phyloP scores from a whole-genome alignment of 2,113 vertebrate genomes.

The Crotalus tigris region DNA sequence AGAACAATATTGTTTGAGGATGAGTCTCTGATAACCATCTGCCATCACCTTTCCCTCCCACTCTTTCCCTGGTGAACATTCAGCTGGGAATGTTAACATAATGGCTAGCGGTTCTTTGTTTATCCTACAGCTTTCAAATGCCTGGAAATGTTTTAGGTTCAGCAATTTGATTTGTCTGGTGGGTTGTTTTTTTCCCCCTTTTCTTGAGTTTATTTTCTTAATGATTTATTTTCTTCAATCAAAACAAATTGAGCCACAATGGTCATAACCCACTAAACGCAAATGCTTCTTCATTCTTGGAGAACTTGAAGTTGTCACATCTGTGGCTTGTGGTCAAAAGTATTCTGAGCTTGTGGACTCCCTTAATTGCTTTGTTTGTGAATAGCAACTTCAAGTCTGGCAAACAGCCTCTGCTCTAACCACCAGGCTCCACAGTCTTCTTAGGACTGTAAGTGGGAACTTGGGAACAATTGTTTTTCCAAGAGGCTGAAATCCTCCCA shows the following conservation, averaged over 20 bases:
- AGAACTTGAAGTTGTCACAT: not conserved
- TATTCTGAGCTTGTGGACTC: not conserved
- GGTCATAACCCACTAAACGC: not conserved
- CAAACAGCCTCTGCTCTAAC: not conserved
- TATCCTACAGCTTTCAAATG: not conserved
- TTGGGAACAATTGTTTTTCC: not conserved
- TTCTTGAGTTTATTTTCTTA: slow-evolving; percentile 4
- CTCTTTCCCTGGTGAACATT: not conserved
- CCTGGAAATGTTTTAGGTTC: not conserved
- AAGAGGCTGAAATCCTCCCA: not conserved
- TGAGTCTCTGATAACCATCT: not conserved
- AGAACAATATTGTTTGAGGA: not conserved
- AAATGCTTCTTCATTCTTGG: not conserved
- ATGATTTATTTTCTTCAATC: not conserved
- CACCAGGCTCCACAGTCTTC: not conserved
- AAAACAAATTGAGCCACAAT: not conserved
- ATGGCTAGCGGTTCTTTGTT: not conserved
- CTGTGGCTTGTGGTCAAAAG: not conserved
- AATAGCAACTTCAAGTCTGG: not conserved
- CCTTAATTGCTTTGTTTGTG: not conserved
- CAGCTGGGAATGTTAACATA: not conserved
- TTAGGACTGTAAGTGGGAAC: not conserved
- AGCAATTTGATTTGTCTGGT: not conserved
- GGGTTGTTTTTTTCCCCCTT: not conserved
- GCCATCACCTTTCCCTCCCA: not conserved